These are phyloP conservation scores for Synergus umbraculus DNA, from an alignment of 2,888 invertebrate species.

Conservation along the genomic window DNA sequence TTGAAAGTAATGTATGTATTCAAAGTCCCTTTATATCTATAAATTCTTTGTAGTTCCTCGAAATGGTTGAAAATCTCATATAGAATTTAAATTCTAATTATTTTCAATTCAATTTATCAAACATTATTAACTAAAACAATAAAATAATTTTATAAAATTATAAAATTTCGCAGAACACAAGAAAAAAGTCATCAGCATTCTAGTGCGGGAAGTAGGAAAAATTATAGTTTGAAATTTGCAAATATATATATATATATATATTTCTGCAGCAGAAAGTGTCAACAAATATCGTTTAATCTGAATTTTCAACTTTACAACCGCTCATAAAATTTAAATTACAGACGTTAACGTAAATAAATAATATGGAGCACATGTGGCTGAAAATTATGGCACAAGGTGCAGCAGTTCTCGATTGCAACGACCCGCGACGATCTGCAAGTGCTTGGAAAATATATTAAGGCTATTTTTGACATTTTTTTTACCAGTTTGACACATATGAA, in stretches of 20 bases:
- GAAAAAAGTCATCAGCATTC: too few species aligned
- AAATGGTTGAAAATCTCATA: too few species aligned
- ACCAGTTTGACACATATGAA: background rate
- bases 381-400: background rate
- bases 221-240: too few species aligned
- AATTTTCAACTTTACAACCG: background rate
- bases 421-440: conserved; percentile 2
- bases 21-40: too few species aligned
- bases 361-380: background rate
- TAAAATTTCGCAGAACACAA: too few species aligned
- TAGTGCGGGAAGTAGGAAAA: too few species aligned
- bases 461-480: conserved; percentile 6
- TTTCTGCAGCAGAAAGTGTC: background rate
- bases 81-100: too few species aligned
- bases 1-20: too few species aligned
- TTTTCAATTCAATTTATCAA: too few species aligned
- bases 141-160: too few species aligned
- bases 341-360: background rate
- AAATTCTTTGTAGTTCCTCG: too few species aligned
- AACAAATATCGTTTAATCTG: background rate
- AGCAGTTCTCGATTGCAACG: background rate
- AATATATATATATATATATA: background rate
- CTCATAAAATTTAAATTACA: background rate
- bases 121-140: too few species aligned
- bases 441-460: conserved; percentile 21